These are phyloP conservation scores for Brachionus rubens DNA, from an alignment of 1,140 invertebrate species.

Conservation along the genomic window DNA sequence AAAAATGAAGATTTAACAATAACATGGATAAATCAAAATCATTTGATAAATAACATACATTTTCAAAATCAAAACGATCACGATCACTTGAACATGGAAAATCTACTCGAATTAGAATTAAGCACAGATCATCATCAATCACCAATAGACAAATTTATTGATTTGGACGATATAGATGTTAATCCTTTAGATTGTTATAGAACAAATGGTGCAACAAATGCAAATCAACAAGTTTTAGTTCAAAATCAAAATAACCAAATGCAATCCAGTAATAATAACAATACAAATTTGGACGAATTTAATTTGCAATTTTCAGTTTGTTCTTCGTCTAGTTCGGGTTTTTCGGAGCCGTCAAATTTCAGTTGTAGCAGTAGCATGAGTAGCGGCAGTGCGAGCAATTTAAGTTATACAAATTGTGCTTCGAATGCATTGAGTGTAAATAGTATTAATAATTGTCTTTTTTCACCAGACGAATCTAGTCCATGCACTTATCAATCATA, in stretches of 20 bases:
- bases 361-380: conserved; percentile 26
- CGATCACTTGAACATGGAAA: conserved; percentile 2
- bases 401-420: background rate
- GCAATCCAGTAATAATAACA: no score
- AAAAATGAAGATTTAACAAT: conserved; percentile 7
- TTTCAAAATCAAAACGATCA: background rate
- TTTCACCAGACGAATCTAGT: conserved; percentile 18
- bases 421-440: background rate
- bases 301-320: conserved; percentile 27
- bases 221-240: no score
- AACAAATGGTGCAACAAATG: background rate
- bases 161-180: conserved; percentile 16
- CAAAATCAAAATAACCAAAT: no score
- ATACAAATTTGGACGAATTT: conserved; percentile 9
- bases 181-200: conserved; percentile 13
- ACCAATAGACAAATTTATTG: conserved; percentile 18
- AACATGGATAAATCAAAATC: conserved; percentile 21
- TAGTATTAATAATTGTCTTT: conserved; percentile 9
- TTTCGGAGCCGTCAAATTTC: conserved; percentile 17
- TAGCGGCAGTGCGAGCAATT: conserved; percentile 3
- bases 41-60: background rate
- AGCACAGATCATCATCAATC: background rate
- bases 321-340: conserved; percentile 3
- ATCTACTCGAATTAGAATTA: background rate
- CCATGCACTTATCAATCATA: background rate